Base-by-base conservation (phyloP, 2,888 invertebrate species). In the Melinaea menophilus region DNA sequence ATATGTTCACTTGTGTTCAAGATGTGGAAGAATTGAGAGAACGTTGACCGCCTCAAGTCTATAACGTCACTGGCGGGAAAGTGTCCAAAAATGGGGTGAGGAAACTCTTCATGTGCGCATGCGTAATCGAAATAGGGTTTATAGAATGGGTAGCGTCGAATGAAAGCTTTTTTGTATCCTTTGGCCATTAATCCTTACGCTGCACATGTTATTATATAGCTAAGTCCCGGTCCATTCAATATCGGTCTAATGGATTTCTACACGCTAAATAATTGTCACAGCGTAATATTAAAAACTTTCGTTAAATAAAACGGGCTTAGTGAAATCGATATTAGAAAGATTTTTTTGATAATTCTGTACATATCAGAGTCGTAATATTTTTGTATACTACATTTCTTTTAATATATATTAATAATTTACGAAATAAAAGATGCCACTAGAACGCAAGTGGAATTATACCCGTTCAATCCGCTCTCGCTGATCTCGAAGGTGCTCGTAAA, bases 1-100 rank as follows among this genome's bases (percentile, higher is more conserved):
- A 68, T 70, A 67, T 70, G 72, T 71, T 69, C 65, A 66, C 64
- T 68, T 67, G 34, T 65, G 63, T 58, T 58, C 55, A 61, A 33
- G 62, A 55, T 61, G 56, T 63, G 51, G 37, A 54, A 54, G 58
- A 47, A 51, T 47, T 58, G 55, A 61, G 61, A 65, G 72, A 71
- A 74, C 72, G 75, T 68, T 72, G 71, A 69, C 75, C 73, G 74
- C 66, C 70, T 71, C 68, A 74, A 60, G 65, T 63, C 71, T 72
- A 76, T 77, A 73, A 73, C 77, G 77, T 71, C 71, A 76, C 82
- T 79, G 82, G 85, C 86, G 85, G 85, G 86, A 82, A 82, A 79
- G 67, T 73, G 72, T 72, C 70, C 73, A 68, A 71, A 67, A 63
- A 54, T 69, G 78, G 79, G 73, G 70, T 75, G 68, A 73, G 75